Percentiles rank a stretch among this genome's conserved stretches.
phyloP scores from a whole-genome alignment of 2,888 invertebrate species.

The Pterobdella sp. region DNA sequence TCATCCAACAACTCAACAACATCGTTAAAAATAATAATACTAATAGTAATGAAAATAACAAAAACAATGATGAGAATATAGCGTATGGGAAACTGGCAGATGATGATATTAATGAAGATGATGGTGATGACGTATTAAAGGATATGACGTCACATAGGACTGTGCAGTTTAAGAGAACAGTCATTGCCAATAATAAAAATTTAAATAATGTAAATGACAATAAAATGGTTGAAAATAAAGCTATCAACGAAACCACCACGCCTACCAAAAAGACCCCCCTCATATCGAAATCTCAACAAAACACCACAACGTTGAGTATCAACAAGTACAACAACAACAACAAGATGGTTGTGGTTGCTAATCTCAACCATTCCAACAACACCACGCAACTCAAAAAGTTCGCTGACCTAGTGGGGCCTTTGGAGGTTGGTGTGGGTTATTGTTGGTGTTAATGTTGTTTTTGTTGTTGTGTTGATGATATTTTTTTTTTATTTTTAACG shows the following conservation, averaged over 20 bases:
- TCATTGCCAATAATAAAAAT: not conserved
- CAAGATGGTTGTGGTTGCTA: not conserved
- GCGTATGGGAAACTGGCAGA: not conserved
- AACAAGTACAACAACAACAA: conserved; percentile 10
- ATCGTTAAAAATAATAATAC: conserved; percentile 1
- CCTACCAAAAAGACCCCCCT: not conserved
- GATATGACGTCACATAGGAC: not conserved
- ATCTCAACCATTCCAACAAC: not conserved
- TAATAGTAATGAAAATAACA: not conserved
- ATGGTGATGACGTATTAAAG: not conserved
- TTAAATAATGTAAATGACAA: not conserved
- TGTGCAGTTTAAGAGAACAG: not conserved
- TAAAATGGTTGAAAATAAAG: not conserved
- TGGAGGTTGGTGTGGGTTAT: not conserved
- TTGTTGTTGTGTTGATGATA: too few species aligned
- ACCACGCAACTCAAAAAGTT: not conserved
- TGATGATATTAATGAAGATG: not conserved
- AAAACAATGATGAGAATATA: not conserved
- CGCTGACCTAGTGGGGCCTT: not conserved
- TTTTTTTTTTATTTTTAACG: too few species aligned
- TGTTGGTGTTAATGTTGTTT: too few species aligned
- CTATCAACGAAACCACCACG: not conserved
- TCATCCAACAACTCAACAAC: not conserved
- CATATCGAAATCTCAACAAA: not conserved
- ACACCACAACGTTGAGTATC: not conserved